A percentile compares a stretch with the other conserved stretches of the same genome.
Evolutionary conservation across 2,113 vertebrate genomes (phyloP).

Genomic region (Vicugna pacos): DNA sequence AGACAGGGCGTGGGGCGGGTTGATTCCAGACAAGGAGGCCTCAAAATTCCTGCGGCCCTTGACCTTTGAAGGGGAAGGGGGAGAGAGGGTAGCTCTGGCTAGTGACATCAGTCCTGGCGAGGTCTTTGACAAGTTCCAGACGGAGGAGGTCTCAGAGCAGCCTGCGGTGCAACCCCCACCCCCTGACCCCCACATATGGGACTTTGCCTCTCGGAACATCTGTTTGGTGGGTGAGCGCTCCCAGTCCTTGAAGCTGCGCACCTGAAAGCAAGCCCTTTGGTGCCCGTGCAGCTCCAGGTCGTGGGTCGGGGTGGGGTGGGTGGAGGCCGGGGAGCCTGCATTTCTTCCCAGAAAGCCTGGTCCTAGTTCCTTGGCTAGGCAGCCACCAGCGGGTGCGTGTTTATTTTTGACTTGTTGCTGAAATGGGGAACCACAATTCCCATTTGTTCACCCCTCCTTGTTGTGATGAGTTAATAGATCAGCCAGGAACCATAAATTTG

Average conservation of each 20-base stretch:
- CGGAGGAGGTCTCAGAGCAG: not conserved
- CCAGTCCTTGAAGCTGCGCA: not conserved
- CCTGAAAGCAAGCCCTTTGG: not conserved
- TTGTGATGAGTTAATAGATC: not conserved
- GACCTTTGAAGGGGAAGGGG: not conserved
- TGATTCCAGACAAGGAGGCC: not conserved
- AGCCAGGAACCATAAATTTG: slow-evolving; percentile 50
- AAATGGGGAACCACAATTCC: not conserved
- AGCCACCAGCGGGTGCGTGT: not conserved
- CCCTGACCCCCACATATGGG: not conserved
- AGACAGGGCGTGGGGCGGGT: not conserved
- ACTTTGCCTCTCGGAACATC: not conserved
- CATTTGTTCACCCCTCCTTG: not conserved
- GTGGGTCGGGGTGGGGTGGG: accelerated
- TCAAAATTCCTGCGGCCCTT: not conserved
- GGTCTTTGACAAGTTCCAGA: slow-evolving; percentile 44
- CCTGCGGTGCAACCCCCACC: no score
- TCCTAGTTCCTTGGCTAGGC: not conserved
- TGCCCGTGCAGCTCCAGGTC: not conserved
- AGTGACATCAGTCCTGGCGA: slow-evolving; percentile 69
- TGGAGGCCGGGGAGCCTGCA: accelerated
- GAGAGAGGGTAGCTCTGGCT: not conserved
- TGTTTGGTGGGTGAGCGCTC: not conserved
- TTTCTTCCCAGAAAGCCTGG: not conserved
- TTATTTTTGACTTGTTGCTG: slow-evolving; percentile 37